phyloP scores from a whole-genome alignment of 2,797 vertebrate genomes.

The Silurus lanzhouensis region DNA sequence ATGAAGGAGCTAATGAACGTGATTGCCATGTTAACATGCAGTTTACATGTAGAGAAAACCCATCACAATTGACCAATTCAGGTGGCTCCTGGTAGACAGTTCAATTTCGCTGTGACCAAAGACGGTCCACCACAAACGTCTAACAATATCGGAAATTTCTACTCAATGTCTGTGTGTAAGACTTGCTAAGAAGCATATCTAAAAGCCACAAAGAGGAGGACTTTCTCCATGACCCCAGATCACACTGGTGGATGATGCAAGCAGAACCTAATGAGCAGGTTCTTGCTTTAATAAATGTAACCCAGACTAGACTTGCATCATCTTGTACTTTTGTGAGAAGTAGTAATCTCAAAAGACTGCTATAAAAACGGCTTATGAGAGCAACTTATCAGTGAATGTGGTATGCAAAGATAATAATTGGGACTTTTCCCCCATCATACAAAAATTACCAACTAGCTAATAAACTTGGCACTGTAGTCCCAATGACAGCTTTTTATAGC shows the following conservation, averaged over 20 bases:
- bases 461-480: neutral
- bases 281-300: neutral
- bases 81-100: neutral
- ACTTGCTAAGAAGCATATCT: neutral
- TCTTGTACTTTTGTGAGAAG: neutral
- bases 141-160: neutral
- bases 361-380: neutral
- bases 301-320: neutral
- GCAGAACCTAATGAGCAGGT: neutral
- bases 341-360: neutral
- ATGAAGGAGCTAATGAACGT: neutral
- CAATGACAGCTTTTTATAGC: slow-evolving; percentile 5
- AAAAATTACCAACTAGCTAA: neutral
- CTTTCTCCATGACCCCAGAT: neutral
- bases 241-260: neutral
- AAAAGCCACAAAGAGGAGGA: neutral
- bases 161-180: neutral
- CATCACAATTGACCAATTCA: too few relatives aligned
- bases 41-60: neutral
- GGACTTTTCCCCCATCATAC: neutral
- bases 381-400: neutral
- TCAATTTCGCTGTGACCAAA: neutral
- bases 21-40: neutral
- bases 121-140: neutral
- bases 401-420: neutral